These are phyloP conservation scores for Sthenelais limicola DNA, from an alignment of 2,888 invertebrate genomes.

Conservation along the genomic window DNA sequence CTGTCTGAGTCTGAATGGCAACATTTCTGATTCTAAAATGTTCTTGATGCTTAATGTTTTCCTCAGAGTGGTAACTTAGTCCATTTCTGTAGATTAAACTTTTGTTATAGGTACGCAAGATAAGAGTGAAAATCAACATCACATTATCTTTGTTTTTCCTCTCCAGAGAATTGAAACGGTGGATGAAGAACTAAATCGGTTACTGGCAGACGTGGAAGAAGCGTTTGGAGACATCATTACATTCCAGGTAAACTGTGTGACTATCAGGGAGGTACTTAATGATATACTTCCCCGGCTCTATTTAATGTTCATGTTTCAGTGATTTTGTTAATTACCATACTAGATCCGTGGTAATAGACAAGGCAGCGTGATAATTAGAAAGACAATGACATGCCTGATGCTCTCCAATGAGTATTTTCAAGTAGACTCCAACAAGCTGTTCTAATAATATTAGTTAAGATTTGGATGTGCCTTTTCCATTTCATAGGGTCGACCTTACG, in stretches of 20 bases:
- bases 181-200: conserved; percentile 61
- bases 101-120: background rate
- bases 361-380: background rate
- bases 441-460: background rate
- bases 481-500: conserved; percentile 71
- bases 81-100: too few species aligned
- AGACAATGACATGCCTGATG: background rate
- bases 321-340: too few species aligned
- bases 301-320: too few species aligned
- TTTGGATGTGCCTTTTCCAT: conserved; percentile 22
- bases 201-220: conserved; percentile 58
- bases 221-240: conserved; percentile 64
- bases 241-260: conserved; percentile 68
- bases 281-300: too few species aligned
- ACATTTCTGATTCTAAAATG: too few species aligned
- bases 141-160: conserved; percentile 28
- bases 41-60: too few species aligned
- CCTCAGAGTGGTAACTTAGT: too few species aligned
- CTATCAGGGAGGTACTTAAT: too few species aligned
- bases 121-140: background rate
- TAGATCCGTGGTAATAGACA: too few species aligned
- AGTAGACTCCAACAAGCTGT: background rate
- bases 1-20: too few species aligned
- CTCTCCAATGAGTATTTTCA: background rate
- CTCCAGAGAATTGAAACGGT: conserved; percentile 65